Conservation (phyloP, 2,797 vertebrate species). For the Bovichtus diacanthus region DNA sequence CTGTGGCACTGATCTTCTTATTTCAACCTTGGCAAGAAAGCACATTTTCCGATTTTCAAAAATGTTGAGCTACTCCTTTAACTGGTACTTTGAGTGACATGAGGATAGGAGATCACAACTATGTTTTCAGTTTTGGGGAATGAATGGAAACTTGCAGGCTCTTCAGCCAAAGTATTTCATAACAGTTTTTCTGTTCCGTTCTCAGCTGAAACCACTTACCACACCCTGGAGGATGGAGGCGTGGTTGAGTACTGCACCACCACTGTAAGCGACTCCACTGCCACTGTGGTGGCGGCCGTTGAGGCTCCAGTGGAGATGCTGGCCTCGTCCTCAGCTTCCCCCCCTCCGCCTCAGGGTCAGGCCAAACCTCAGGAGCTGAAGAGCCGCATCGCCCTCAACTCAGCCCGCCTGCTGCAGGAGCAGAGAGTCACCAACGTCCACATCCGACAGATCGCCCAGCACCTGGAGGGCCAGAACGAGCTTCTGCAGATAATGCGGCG, state of each 20-base stretch:
- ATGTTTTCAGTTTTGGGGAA: neutral
- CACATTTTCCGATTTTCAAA: neutral
- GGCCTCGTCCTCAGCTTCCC: conserved; percentile 69
- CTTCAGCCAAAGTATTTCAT: neutral
- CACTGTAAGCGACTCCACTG: conserved; percentile 82
- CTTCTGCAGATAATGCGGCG: conserved; percentile 95
- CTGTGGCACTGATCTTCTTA: neutral
- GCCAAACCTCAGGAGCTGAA: conserved; percentile 96
- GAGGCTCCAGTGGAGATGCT: conserved; percentile 92
- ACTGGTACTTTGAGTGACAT: neutral
- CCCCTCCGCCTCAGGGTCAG: conserved; percentile 82
- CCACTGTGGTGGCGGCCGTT: conserved; percentile 78
- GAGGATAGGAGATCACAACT: neutral
- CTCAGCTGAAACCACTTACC: conserved; percentile 91
- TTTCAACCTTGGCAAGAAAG: neutral
- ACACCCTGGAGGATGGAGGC: conserved; percentile 91
- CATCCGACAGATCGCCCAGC: conserved; percentile 95
- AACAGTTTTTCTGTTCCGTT: conserved; percentile 35
- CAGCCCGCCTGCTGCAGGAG: conserved; percentile 95
- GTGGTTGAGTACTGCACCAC: conserved; percentile 98
- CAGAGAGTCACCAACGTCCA: conserved; percentile 96
- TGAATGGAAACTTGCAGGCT: neutral
- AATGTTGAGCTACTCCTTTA: neutral
- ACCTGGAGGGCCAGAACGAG: conserved; percentile 96
- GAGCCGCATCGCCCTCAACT: conserved; percentile 96